These are phyloP conservation scores for Sycobia sp. DNA, from an alignment of 1,140 invertebrate species.

Conservation along the genomic window DNA sequence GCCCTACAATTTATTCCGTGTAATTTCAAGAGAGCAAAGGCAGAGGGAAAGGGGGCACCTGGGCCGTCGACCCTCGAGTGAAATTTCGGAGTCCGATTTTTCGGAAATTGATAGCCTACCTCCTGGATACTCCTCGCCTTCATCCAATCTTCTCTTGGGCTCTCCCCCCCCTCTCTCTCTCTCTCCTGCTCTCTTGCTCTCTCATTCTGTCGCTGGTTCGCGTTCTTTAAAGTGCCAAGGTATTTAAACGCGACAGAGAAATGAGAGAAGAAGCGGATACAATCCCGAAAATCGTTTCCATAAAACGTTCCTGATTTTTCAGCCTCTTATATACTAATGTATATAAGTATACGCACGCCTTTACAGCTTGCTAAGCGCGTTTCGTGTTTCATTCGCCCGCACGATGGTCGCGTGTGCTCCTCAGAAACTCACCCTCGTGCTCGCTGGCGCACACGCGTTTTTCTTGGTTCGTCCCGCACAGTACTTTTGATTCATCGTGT, in stretches of 20 bases:
- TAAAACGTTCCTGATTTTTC: conserved; percentile 15
- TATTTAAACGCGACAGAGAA: background rate
- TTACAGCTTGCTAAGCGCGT: no score
- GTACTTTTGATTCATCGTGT: no score
- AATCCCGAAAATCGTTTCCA: background rate
- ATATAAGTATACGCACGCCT: no score
- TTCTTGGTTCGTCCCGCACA: no score
- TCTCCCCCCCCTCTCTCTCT: conserved; percentile 32
- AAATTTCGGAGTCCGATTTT: conserved; percentile 45
- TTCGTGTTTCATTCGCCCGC: no score
- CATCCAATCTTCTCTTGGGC: conserved; percentile 29
- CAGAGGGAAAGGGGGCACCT: conserved; percentile 23
- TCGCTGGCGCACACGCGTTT: no score
- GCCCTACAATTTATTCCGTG: conserved; percentile 54
- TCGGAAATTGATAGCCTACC: conserved; percentile 44
- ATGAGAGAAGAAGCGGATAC: background rate
- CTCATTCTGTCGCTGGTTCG: no score
- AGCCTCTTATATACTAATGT: background rate
- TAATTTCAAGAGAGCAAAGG: conserved; percentile 44
- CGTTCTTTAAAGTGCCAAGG: conserved; percentile 28
- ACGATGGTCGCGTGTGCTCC: no score
- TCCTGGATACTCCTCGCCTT: conserved; percentile 10
- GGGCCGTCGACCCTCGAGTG: conserved; percentile 42
- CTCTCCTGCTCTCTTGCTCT: no score
- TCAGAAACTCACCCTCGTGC: no score